A percentile compares a stretch with the other conserved stretches of the same genome.
Evolutionary conservation across 2,113 vertebrate species (phyloP).

Genomic region (Tachuris rubrigastra): DNA sequence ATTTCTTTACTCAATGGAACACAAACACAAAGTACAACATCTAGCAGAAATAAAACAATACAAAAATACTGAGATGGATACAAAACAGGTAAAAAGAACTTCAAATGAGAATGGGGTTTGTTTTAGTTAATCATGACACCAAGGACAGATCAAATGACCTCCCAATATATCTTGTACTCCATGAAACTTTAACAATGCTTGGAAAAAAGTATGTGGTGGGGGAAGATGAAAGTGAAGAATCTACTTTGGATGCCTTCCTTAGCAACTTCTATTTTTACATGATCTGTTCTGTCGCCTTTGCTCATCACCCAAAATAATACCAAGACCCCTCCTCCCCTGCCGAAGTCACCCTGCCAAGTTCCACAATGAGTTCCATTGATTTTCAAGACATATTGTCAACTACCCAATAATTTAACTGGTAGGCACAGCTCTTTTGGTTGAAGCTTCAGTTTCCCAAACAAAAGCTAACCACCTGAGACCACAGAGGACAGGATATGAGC

Average conservation of each 20-base stretch:
- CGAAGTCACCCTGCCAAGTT: slow-evolving; percentile 40
- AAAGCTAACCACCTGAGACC: slow-evolving; percentile 93
- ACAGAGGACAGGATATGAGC: slow-evolving; percentile 95
- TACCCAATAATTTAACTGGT: slow-evolving; percentile 81
- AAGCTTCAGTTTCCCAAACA: slow-evolving; percentile 87
- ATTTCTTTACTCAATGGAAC: slow-evolving; percentile 56
- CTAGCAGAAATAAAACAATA: slow-evolving; percentile 44
- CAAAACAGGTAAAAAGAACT: background rate
- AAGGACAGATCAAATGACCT: slow-evolving; percentile 27
- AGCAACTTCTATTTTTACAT: slow-evolving; percentile 69
- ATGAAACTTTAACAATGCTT: slow-evolving; percentile 46
- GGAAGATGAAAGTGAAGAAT: slow-evolving; percentile 20
- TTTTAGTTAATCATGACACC: background rate
- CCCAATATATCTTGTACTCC: background rate
- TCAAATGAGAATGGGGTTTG: slow-evolving; percentile 15
- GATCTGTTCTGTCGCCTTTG: slow-evolving; percentile 13
- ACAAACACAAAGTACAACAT: slow-evolving; percentile 29
- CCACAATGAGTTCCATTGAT: slow-evolving; percentile 53
- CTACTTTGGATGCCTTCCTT: slow-evolving; percentile 34
- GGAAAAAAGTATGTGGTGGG: background rate
- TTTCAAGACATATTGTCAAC: slow-evolving; percentile 61
- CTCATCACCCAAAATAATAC: slow-evolving; percentile 57
- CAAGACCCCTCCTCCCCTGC: slow-evolving; percentile 6
- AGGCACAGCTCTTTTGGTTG: slow-evolving; percentile 73
- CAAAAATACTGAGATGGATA: background rate